Conservation (phyloP, 2,113 vertebrate species). For the Cyprinodon brontotheroides region DNA sequence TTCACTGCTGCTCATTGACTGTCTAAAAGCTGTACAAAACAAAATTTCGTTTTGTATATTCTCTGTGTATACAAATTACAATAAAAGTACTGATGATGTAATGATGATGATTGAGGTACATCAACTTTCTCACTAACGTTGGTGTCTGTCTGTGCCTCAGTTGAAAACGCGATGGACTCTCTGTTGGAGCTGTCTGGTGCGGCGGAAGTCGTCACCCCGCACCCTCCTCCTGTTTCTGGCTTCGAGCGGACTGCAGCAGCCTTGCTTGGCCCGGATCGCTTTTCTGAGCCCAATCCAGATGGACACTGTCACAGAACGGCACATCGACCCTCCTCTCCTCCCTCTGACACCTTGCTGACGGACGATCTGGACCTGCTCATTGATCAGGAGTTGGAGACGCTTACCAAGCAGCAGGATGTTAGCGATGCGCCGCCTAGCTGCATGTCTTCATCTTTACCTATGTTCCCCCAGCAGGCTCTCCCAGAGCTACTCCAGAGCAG, state of each 20-base stretch:
- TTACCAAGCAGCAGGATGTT: slow-evolving; percentile 20
- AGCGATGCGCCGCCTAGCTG: not conserved
- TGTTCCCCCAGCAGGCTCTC: slow-evolving; percentile 53
- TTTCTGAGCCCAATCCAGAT: slow-evolving; percentile 47
- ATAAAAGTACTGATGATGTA: too few species aligned
- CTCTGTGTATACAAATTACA: too few species aligned
- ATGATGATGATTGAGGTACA: not conserved
- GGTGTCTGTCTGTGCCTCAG: slow-evolving; percentile 65
- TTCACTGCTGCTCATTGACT: too few species aligned
- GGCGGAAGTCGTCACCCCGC: slow-evolving; percentile 72
- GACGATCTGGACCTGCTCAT: slow-evolving; percentile 85
- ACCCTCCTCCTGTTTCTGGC: slow-evolving; percentile 64
- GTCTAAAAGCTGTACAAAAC: too few species aligned
- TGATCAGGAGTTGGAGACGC: slow-evolving; percentile 81
- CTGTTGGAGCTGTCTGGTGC: slow-evolving; percentile 90
- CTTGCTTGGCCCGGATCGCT: slow-evolving; percentile 52
- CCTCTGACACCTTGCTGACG: slow-evolving; percentile 57
- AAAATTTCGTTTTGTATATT: too few species aligned
- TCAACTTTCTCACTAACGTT: not conserved
- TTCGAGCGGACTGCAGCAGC: slow-evolving; percentile 81
- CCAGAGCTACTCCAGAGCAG: slow-evolving; percentile 70
- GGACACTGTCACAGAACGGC: slow-evolving; percentile 8
- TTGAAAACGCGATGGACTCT: slow-evolving; percentile 93
- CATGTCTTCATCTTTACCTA: slow-evolving; percentile 25
- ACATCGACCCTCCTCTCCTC: slow-evolving; percentile 11